Conservation (phyloP, 2,113 vertebrate species). For the Equus przewalskii region DNA sequence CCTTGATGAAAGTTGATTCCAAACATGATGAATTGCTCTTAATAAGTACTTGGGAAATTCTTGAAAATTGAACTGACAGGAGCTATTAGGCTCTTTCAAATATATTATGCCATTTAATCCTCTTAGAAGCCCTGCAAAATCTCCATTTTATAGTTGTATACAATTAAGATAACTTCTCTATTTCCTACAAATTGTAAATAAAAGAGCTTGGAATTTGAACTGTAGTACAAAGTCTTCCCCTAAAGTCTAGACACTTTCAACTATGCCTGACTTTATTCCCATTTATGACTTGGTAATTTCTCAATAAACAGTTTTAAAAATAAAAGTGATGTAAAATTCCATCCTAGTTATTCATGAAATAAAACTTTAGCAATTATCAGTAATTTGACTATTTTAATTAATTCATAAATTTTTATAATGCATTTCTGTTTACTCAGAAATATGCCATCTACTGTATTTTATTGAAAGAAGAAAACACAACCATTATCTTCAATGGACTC, state of each 20-base stretch:
- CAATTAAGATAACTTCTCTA: background rate
- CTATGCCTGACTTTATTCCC: background rate
- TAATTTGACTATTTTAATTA: background rate
- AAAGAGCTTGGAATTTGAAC: background rate
- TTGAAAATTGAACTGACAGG: background rate
- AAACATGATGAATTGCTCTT: background rate
- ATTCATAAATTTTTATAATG: background rate
- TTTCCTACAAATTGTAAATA: background rate
- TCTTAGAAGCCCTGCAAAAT: background rate
- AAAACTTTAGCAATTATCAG: background rate
- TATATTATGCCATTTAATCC: background rate
- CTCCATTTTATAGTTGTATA: background rate
- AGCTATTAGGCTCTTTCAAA: background rate
- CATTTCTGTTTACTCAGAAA: background rate
- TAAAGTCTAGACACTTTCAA: background rate
- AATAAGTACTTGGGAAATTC: background rate
- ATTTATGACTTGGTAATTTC: background rate
- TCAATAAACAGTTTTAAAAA: background rate
- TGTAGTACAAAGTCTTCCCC: background rate
- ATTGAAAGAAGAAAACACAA: background rate
- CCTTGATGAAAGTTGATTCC: background rate
- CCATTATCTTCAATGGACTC: background rate
- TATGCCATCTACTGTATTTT: background rate
- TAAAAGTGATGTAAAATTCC: background rate
- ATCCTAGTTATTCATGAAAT: background rate